Evolutionary conservation across 2,797 vertebrate species (phyloP), one percentile per base, ranked within the genome.

Genomic region (Semaprochilodus insignis): DNA sequence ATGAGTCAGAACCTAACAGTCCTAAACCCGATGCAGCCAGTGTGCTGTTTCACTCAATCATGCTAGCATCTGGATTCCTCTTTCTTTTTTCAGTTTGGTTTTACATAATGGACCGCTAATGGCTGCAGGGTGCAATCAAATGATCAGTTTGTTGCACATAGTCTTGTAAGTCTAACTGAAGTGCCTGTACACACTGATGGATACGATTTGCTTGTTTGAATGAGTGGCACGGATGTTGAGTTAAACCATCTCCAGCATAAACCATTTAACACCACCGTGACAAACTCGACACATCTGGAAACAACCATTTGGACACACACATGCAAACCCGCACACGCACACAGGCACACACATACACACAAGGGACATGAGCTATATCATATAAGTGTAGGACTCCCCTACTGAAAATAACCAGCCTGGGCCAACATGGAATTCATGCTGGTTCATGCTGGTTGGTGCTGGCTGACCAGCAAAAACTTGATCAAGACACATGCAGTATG

Each of bases 231-330:
- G 60, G 77, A 83, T 70, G 34, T 25, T 17, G 78, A 63, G 55
- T 69, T 84, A 85, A 85, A 60, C 66, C 78, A 70, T 74, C 69
- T n/a, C 60, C 74, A 85, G 88, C 89, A 80, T 71, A 78, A 78
- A 57, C 23, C 80, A 75, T 83, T 88, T 82, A 89, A 83, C 83
- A 17, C 85, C 74, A 75, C 81, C 48, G 81, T 91, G 91, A 92
- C 88, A 89, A 91, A 93, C 86, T 84, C 5, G 2, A 25, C 90
- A 90, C 91, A 91, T 90, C 88, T 93, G 91, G 78, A 19, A 55
- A 55, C 66, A 60, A 59, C 65, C 10, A 52, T 62, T 55, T 65
- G 60, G 59, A 44, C 77, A 14, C 6, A 60, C 67, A 78, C 16
- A 6, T 31, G 65, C 21, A 59, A 36, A 59, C 36, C 60, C 77